A percentile compares a stretch with the other conserved stretches of the same genome.
Conservation (phyloP, 30 jellyfish, hydroid and myxozoan species). For the Thelohanellus kitauei region DNA sequence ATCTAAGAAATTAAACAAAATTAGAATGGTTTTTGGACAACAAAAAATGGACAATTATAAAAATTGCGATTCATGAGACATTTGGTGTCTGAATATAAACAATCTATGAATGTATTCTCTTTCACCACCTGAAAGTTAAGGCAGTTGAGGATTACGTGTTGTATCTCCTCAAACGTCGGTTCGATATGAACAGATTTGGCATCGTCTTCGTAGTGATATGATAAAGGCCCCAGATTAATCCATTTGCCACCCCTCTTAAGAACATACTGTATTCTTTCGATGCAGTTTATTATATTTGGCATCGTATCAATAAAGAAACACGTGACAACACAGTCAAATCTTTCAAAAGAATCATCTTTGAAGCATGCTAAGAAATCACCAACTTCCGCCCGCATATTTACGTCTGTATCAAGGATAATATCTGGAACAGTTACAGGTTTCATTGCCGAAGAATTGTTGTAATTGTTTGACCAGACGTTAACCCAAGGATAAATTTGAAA, state of each 20-base stretch:
- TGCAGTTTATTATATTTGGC: constrained; percentile 39
- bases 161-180: constrained; percentile 34
- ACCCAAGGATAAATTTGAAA: constrained; percentile 56
- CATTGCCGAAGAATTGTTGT: constrained; percentile 15
- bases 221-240: constrained; percentile 71
- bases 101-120: constrained; percentile 13
- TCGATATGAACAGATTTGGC: constrained; percentile 39
- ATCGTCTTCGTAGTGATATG: constrained; percentile 58
- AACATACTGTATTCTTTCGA: constrained; percentile 26
- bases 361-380: constrained; percentile 79
- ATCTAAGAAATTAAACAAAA: too few species aligned
- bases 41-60: constrained; percentile 46
- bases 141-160: constrained; percentile 14
- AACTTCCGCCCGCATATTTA: constrained; percentile 50
- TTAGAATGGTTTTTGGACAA: constrained; percentile 38
- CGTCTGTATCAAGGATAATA: constrained; percentile 14
- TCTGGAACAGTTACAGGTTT: constrained; percentile 51
- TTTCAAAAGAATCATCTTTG: constrained; percentile 3
- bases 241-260: constrained; percentile 75
- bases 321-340: constrained; percentile 32
- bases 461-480: constrained; percentile 35
- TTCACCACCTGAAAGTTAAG: constrained; percentile 19
- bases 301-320: constrained; percentile 81
- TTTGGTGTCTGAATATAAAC: constrained; percentile 26
- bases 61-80: constrained; percentile 24